Percentiles rank a stretch among this genome's conserved stretches.
Conservation (phyloP, 2,113 vertebrate species). For the Cacatua alba region DNA sequence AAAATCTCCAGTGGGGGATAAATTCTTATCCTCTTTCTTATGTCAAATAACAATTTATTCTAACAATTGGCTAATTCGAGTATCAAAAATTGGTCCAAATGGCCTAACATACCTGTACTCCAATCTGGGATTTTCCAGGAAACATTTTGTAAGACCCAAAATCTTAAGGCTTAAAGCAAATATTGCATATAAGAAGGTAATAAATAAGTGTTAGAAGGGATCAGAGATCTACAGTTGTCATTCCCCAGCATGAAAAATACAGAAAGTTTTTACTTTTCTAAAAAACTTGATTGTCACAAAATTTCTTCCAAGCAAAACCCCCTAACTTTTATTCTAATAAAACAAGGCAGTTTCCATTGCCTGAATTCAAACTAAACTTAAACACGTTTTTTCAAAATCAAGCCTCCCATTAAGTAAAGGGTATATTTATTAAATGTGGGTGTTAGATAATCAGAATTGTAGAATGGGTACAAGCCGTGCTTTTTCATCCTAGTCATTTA, state of each 20-base stretch:
- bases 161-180: background rate
- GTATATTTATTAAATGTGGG: background rate
- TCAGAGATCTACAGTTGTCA: background rate
- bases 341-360: background rate
- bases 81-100: background rate
- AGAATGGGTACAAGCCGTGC: slow-evolving; percentile 10
- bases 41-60: background rate
- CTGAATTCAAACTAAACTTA: slow-evolving; percentile 32
- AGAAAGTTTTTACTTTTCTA: background rate
- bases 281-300: background rate
- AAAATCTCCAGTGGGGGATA: background rate
- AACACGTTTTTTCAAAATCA: background rate
- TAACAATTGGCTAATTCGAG: background rate
- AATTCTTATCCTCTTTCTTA: background rate
- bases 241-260: background rate
- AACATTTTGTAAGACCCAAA: background rate
- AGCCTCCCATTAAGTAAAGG: slow-evolving; percentile 2
- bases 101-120: background rate
- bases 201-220: background rate
- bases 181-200: background rate
- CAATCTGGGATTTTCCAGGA: background rate
- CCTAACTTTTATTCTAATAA: background rate
- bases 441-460: slow-evolving; percentile 24
- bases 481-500: slow-evolving; percentile 32
- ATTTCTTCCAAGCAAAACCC: background rate